phyloP scores from a whole-genome alignment of 2,113 vertebrate species.

The Coptodon bakossiorum region DNA sequence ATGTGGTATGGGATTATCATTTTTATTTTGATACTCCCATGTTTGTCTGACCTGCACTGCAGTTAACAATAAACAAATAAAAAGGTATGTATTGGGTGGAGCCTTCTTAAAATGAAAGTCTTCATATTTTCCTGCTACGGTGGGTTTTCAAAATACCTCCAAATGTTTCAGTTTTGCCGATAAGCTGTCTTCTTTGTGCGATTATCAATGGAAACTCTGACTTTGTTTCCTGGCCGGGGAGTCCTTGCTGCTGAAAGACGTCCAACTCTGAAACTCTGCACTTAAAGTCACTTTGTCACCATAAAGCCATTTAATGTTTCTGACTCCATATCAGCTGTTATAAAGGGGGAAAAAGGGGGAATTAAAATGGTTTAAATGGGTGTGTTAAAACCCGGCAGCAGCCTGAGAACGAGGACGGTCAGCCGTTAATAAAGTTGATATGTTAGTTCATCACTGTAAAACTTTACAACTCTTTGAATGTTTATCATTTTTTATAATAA shows the following conservation, averaged over 20 bases:
- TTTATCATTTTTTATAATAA: slow-evolving; percentile 65
- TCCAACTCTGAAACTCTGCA: not conserved
- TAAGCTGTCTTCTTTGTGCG: not conserved
- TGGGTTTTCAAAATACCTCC: not conserved
- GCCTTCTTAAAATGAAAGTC: not conserved
- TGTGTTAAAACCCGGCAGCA: not conserved
- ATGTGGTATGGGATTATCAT: not conserved
- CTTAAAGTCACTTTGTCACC: slow-evolving; percentile 41
- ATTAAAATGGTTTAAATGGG: slow-evolving; percentile 39
- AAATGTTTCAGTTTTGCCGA: not conserved
- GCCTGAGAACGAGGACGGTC: slow-evolving; percentile 21
- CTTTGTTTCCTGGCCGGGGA: not conserved
- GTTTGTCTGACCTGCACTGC: not conserved
- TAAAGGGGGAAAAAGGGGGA: not conserved
- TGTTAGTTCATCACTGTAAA: slow-evolving; percentile 61
- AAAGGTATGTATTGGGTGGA: too few relatives aligned
- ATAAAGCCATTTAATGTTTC: slow-evolving; percentile 41
- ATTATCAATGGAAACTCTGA: not conserved
- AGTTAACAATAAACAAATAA: not conserved
- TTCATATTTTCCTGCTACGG: not conserved
- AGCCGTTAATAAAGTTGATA: slow-evolving; percentile 50
- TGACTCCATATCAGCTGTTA: slow-evolving; percentile 16
- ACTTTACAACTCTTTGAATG: slow-evolving; percentile 59
- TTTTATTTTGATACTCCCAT: not conserved
- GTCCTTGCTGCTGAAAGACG: not conserved